These are phyloP conservation scores for Sclerodermus sp. DNA, from an alignment of 2,888 invertebrate genomes.

Conservation along the genomic window DNA sequence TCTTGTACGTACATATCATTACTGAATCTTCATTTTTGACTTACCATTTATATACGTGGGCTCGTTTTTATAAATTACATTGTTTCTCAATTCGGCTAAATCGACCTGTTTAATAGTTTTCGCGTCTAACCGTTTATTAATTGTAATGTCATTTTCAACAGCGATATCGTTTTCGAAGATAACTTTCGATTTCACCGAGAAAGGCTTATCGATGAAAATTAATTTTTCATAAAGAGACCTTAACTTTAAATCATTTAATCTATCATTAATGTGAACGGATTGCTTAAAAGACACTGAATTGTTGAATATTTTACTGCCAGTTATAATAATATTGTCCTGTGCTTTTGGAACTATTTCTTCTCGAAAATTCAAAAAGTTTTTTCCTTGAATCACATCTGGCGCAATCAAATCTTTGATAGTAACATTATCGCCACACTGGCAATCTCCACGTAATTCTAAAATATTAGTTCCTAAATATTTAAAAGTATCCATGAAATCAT, in stretches of 20 bases:
- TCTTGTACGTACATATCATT: too few species aligned
- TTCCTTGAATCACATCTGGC: constrained; percentile 24
- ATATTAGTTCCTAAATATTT: constrained; percentile 19
- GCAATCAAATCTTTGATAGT: constrained; percentile 24
- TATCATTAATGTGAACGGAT: constrained; percentile 25
- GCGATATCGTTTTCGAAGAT: constrained; percentile 29
- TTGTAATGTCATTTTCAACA: constrained; percentile 25
- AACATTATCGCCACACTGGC: constrained; percentile 19
- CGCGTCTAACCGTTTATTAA: constrained; percentile 25
- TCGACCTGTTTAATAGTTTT: constrained; percentile 31
- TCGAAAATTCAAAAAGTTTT: constrained; percentile 26
- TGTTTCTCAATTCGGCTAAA: constrained; percentile 27
- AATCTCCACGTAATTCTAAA: constrained; percentile 22
- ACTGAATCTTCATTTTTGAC: too few species aligned
- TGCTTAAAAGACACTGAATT: constrained; percentile 26
- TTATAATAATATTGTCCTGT: constrained; percentile 25
- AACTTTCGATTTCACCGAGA: constrained; percentile 23
- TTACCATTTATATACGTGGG: constrained; percentile 33
- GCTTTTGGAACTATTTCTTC: constrained; percentile 24
- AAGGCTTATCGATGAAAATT: constrained; percentile 32
- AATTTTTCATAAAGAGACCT: constrained; percentile 32
- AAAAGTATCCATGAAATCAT: constrained; percentile 20
- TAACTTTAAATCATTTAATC: constrained; percentile 35
- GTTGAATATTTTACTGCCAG: constrained; percentile 32
- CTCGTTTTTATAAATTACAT: constrained; percentile 27